Conservation (phyloP, 1,140 invertebrate species). For the Teleopsis dalmanni region DNA sequence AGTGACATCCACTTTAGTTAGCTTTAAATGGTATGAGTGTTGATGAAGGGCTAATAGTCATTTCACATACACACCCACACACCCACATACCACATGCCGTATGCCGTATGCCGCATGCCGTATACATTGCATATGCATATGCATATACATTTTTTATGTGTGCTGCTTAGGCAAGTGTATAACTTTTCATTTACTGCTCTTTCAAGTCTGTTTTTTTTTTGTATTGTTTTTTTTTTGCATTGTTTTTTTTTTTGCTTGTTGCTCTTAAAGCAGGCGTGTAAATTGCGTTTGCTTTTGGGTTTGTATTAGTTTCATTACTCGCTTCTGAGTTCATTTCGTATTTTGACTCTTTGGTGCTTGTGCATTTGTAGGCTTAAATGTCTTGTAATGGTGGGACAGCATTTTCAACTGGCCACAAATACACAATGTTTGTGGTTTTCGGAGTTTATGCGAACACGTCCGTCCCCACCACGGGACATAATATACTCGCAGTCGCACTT, state of each 20-base stretch:
- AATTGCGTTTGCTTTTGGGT: constrained; percentile 27
- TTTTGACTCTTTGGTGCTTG: too few species aligned
- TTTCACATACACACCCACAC: not conserved
- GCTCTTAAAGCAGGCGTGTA: constrained; percentile 27
- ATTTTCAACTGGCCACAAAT: too few species aligned
- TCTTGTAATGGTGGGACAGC: too few species aligned
- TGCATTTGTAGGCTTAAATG: too few species aligned
- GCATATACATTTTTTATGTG: not conserved
- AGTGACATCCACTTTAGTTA: constrained; percentile 26
- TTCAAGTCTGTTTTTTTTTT: constrained; percentile 22
- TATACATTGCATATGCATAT: not conserved
- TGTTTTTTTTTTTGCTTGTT: not conserved
- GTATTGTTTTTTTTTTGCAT: constrained; percentile 5
- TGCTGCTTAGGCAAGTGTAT: constrained; percentile 28
- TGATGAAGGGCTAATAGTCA: not conserved
- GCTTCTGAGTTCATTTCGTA: too few species aligned
- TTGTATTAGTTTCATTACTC: too few species aligned
- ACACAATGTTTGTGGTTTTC: too few species aligned
- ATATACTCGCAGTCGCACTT: too few species aligned
- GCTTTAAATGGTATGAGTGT: not conserved
- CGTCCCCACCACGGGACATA: too few species aligned
- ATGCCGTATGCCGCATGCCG: not conserved
- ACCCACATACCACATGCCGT: too few species aligned
- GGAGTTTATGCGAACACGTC: too few species aligned
- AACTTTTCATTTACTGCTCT: constrained; percentile 44